Percentiles rank a stretch among this genome's conserved stretches.
These are phyloP conservation scores for Drosophila flavopinicola DNA, from an alignment of 2,888 invertebrate genomes.

Conservation along the genomic window DNA sequence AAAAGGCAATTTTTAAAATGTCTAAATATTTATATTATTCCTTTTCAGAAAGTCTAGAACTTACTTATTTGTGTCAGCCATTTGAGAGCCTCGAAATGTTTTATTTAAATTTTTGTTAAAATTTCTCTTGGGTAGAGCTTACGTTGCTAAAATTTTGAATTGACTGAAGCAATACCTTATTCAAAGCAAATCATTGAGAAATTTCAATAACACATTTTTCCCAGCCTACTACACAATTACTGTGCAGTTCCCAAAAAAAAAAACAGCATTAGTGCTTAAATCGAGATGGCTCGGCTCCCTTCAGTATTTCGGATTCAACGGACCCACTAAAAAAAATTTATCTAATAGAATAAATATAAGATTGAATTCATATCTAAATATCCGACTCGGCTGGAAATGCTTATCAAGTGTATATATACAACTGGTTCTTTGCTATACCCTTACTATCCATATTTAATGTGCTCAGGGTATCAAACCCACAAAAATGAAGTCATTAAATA, in stretches of 20 bases:
- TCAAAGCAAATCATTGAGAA: not conserved
- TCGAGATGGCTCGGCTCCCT: not conserved
- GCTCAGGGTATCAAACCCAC: constrained; percentile 9
- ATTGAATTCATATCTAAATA: too few relatives aligned
- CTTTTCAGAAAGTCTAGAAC: not conserved
- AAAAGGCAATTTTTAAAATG: not conserved
- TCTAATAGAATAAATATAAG: not conserved
- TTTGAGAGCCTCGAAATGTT: constrained; percentile 23
- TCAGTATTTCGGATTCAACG: not conserved
- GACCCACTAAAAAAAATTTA: not conserved
- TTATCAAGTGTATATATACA: not conserved
- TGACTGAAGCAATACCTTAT: not conserved
- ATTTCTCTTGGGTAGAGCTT: constrained; percentile 15
- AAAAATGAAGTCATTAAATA: constrained; percentile 68
- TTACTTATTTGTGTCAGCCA: constrained; percentile 31
- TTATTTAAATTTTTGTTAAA: not conserved
- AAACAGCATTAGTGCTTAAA: too few relatives aligned
- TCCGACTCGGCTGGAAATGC: not conserved
- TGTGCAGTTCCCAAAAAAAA: not conserved
- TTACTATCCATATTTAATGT: not conserved
- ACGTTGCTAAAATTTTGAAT: constrained; percentile 22
- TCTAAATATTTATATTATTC: not conserved
- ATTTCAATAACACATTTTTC: not conserved
- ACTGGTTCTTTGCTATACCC: not conserved
- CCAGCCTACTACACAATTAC: constrained; percentile 12